Percentiles rank a stretch among this genome's conserved stretches.
phyloP scores from a whole-genome alignment of 2,888 invertebrate species.

The Glaucopsyche alexis region DNA sequence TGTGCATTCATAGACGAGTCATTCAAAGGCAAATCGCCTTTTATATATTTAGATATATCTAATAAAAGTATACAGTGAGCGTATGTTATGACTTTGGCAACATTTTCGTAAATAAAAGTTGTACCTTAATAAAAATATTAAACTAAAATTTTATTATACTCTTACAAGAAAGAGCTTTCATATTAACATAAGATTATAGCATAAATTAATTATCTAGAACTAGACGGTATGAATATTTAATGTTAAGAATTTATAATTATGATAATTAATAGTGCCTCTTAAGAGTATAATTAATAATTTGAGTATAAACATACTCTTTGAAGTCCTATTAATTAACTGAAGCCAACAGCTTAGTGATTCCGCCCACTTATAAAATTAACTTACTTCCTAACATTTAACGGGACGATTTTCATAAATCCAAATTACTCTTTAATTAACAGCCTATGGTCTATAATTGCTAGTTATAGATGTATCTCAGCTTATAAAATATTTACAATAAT shows the following conservation, averaged over 20 bases:
- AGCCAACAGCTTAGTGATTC: background rate
- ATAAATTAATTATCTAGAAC: constrained; percentile 1
- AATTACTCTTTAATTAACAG: too few species aligned
- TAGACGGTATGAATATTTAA: background rate
- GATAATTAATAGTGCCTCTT: background rate
- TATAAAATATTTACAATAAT: too few species aligned
- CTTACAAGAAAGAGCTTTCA: background rate
- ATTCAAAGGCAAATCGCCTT: too few species aligned
- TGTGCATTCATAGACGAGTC: too few species aligned
- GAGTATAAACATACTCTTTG: constrained; percentile 7
- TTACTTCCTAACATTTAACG: background rate
- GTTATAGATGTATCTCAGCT: too few species aligned
- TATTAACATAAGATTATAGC: background rate
- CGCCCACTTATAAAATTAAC: background rate
- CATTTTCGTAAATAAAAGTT: background rate
- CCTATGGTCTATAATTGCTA: too few species aligned
- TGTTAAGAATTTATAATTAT: background rate
- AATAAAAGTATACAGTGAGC: background rate
- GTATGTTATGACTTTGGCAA: background rate
- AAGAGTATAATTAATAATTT: constrained; percentile 10
- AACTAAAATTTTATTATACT: background rate
- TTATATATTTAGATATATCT: too few species aligned
- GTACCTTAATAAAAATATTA: background rate
- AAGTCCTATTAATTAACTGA: background rate
- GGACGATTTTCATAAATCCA: background rate